phyloP scores from a whole-genome alignment of 1,140 invertebrate species.

The Drosophila mauritiana region DNA sequence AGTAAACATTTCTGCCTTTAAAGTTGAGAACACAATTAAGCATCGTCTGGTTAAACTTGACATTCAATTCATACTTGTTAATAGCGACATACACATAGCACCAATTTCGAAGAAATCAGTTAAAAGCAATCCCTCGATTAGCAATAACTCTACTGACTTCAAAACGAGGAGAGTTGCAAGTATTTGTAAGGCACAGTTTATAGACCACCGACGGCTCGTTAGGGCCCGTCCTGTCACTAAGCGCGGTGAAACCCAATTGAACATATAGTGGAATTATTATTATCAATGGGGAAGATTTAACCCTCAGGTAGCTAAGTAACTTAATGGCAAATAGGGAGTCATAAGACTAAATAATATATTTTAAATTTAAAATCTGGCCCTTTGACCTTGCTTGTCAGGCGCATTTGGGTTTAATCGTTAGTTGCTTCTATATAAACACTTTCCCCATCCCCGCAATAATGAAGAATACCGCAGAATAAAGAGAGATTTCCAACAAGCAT shows the following conservation, averaged over 20 bases:
- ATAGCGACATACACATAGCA: background rate
- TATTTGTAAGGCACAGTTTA: slow-evolving; percentile 7
- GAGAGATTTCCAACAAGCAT: slow-evolving; percentile 19
- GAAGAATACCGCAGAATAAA: slow-evolving; percentile 33
- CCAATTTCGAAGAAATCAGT: slow-evolving; percentile 21
- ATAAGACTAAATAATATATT: slow-evolving; percentile 28
- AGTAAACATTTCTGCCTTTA: background rate
- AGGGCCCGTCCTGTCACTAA: background rate
- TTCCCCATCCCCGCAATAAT: background rate
- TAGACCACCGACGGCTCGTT: background rate
- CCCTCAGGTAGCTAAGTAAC: slow-evolving; percentile 10
- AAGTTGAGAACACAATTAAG: background rate
- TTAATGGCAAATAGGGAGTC: slow-evolving; percentile 4
- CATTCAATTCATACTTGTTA: background rate
- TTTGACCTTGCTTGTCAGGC: slow-evolving; percentile 26
- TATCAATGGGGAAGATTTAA: background rate
- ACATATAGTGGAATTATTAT: background rate
- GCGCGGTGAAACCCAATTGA: background rate
- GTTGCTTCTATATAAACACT: background rate
- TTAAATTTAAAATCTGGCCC: background rate
- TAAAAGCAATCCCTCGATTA: slow-evolving; percentile 24
- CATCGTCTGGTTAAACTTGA: background rate
- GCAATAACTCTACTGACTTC: slow-evolving; percentile 6
- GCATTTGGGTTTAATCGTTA: background rate
- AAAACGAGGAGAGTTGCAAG: background rate